Percentiles rank a stretch among this genome's conserved stretches.
These are phyloP conservation scores for Leptopterna dolabrata DNA, from an alignment of 2,888 invertebrate species.

Conservation along the genomic window DNA sequence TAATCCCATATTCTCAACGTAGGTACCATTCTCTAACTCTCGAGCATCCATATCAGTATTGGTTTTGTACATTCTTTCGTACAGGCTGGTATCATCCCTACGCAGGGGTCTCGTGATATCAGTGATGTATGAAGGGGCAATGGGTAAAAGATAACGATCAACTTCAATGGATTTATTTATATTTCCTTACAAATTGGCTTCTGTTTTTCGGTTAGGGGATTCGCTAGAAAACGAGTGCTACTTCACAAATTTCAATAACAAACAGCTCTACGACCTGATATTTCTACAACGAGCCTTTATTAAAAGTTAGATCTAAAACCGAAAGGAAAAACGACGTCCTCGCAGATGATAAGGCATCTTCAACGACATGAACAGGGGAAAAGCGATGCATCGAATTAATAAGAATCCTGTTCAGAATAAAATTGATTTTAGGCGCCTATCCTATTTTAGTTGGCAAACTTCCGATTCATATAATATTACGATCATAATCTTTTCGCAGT, in stretches of 20 bases:
- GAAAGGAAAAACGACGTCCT: neutral
- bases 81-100: too few relatives aligned
- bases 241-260: constrained; percentile 1
- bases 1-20: too few relatives aligned
- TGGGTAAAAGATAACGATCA: neutral
- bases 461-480: neutral
- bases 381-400: neutral
- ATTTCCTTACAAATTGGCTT: constrained; percentile 1
- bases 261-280: neutral
- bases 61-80: too few relatives aligned
- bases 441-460: neutral
- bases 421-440: neutral
- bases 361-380: neutral
- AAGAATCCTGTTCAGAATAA: neutral
- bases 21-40: too few relatives aligned
- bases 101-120: too few relatives aligned
- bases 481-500: neutral
- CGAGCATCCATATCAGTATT: too few relatives aligned
- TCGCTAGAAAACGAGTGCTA: neutral
- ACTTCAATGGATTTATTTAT: neutral
- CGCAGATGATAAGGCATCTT: neutral
- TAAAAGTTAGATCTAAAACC: neutral
- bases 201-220: neutral
- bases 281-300: neutral
- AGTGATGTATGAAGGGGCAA: too few relatives aligned